A percentile compares a stretch with the other conserved stretches of the same genome.
phyloP scores from a whole-genome alignment of 2,113 vertebrate species.

The Pardalotus punctatus region DNA sequence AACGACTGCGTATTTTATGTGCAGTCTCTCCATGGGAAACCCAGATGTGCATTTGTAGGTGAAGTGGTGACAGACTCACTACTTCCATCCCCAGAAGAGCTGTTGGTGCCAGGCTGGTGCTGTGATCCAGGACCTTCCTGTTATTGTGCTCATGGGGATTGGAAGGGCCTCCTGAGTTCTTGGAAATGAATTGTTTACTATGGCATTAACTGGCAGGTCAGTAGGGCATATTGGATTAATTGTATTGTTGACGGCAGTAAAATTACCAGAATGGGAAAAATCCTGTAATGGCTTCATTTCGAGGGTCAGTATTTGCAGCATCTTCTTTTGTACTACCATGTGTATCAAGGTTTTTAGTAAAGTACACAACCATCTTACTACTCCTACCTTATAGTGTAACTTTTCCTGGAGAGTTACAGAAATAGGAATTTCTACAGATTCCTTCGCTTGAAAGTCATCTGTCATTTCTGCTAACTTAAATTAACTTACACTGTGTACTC shows the following conservation, averaged over 20 bases:
- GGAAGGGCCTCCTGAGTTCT: neutral
- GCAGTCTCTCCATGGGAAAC: neutral
- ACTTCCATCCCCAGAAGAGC: neutral
- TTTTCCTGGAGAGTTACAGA: neutral
- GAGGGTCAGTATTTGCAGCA: neutral
- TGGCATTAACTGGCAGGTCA: neutral
- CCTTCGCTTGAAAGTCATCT: neutral
- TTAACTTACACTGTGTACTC: neutral
- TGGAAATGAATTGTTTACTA: neutral
- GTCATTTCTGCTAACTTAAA: neutral
- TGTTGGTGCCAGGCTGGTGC: neutral
- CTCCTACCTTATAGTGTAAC: neutral
- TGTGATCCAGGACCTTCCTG: neutral
- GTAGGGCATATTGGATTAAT: neutral
- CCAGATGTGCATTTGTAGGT: neutral
- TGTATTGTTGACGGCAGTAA: neutral
- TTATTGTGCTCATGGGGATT: neutral
- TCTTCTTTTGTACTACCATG: neutral
- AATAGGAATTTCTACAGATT: neutral
- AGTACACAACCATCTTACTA: fast-evolving
- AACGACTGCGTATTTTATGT: neutral
- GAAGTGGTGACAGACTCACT: neutral
- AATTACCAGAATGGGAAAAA: neutral
- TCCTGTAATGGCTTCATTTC: neutral
- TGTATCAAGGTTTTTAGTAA: neutral